A percentile compares a stretch with the other conserved stretches of the same genome.
These are phyloP conservation scores for Monomorium pharaonis DNA, from an alignment of 1,140 invertebrate genomes.

Conservation along the genomic window DNA sequence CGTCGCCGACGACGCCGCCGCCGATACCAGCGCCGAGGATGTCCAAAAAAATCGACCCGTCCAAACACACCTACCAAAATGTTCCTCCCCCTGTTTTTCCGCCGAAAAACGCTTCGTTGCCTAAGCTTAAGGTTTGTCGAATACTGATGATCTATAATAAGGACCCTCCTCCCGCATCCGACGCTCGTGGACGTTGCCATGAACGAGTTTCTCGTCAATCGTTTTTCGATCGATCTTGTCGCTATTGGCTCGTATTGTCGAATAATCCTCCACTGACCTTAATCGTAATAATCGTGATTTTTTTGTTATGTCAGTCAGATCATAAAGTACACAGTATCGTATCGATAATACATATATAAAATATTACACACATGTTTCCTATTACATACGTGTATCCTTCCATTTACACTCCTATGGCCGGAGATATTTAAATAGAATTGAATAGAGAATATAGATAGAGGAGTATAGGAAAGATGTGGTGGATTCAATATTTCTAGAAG, in stretches of 20 bases:
- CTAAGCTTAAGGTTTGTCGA: conserved; percentile 80
- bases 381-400: background rate
- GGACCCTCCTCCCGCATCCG: conserved; percentile 12
- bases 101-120: conserved; percentile 71
- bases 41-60: conserved; percentile 78
- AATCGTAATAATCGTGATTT: background rate
- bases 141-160: conserved; percentile 70
- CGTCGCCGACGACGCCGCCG: conserved; percentile 66
- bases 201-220: background rate
- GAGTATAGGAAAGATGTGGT: background rate
- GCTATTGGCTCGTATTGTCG: conserved; percentile 12
- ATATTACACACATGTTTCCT: background rate
- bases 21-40: conserved; percentile 83
- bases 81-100: conserved; percentile 85
- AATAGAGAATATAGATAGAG: background rate
- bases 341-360: background rate
- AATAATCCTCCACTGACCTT: background rate
- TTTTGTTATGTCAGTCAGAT: background rate
- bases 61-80: conserved; percentile 86
- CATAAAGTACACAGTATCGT: background rate
- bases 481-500: conserved; percentile 30
- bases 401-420: background rate
- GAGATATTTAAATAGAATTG: background rate
- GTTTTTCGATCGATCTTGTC: background rate
- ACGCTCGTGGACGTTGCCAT: conserved; percentile 15